phyloP scores from a whole-genome alignment of 2,888 invertebrate genomes.

The Keiferia lycopersicella region DNA sequence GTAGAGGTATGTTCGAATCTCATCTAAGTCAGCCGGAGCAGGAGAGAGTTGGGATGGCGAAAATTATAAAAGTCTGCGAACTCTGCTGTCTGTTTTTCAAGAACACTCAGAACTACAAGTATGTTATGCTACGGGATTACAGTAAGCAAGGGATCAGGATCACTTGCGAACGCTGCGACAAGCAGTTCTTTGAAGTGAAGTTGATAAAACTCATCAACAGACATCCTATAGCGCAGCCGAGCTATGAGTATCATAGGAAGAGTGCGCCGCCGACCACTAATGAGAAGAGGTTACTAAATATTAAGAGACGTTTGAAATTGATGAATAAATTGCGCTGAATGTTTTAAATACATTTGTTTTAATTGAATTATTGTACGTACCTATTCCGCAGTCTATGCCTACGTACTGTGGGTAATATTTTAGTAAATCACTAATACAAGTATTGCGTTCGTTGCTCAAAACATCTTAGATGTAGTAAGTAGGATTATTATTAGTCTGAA shows the following conservation, averaged over 20 bases:
- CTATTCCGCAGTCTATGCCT: neutral
- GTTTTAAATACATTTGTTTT: neutral
- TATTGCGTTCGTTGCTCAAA: too few species aligned
- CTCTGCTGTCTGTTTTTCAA: constrained; percentile 46
- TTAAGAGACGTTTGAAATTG: constrained; percentile 48
- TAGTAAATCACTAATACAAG: too few species aligned
- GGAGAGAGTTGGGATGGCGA: constrained; percentile 1
- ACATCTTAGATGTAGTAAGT: too few species aligned
- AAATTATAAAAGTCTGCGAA: constrained; percentile 38
- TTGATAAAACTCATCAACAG: constrained; percentile 33
- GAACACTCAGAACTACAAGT: constrained; percentile 33
- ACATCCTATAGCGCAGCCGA: constrained; percentile 3
- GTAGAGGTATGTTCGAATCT: neutral
- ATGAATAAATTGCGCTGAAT: constrained; percentile 38
- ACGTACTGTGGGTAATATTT: too few species aligned
- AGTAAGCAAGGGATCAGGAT: constrained; percentile 37
- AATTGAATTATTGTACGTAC: neutral
- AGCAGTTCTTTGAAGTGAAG: constrained; percentile 45
- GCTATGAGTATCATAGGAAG: constrained; percentile 29
- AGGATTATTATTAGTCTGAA: too few species aligned
- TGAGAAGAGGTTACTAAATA: constrained; percentile 45
- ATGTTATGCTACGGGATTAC: constrained; percentile 34
- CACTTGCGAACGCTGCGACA: constrained; percentile 41
- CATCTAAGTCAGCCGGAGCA: neutral
- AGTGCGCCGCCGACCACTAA: constrained; percentile 35